Evolutionary conservation across 2,888 invertebrate species (phyloP), one percentile per base, ranked within the genome.

Genomic region (Furcula furcula): DNA sequence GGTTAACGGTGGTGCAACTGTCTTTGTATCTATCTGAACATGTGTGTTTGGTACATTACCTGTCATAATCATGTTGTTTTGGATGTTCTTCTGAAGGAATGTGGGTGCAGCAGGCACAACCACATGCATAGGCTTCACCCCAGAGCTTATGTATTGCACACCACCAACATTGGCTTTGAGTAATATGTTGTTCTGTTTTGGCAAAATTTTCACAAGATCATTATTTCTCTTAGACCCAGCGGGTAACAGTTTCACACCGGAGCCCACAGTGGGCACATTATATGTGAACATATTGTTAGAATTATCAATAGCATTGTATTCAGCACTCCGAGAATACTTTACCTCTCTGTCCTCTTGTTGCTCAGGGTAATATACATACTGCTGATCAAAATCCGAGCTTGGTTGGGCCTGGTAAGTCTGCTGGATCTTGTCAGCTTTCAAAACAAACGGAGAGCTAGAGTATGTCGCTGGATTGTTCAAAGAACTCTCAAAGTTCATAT

Each of bases 81-180:
- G 86, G 15, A 81, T 58, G 73, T 79, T 85, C 44, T 86, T 88
- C 44, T 85, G 87, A n/a, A 84, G 73, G 70, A 80, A 86, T 26
- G 81, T 61, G 13, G 85, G 79, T 33, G 80, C 39, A 21, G 75
- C 55, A 1, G 83, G 74, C 45, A 86, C 63, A 65, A 86, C 66
- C 4, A 85, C 68, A 59, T 79, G 81, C 69, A 83, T 54, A 2
- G 82, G 77, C 40, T 86, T 85, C 3, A 68, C 68, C 21, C 70
- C 70, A 3, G 78, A 65, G 19, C 73, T 45, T 36, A 87, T 47
- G 40, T 87, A 88, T 48, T 81, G 82, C 51, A 85, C 55, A 27
- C 78, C 76, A 47, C 73, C 66, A 34, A 80, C 55, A 59, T 81
- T 84, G 18, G 72, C 57, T 60, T 88, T 87, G n/a, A 83, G 63